Base-by-base conservation (phyloP, 2,888 invertebrate genomes). In the Atrina japonica region DNA sequence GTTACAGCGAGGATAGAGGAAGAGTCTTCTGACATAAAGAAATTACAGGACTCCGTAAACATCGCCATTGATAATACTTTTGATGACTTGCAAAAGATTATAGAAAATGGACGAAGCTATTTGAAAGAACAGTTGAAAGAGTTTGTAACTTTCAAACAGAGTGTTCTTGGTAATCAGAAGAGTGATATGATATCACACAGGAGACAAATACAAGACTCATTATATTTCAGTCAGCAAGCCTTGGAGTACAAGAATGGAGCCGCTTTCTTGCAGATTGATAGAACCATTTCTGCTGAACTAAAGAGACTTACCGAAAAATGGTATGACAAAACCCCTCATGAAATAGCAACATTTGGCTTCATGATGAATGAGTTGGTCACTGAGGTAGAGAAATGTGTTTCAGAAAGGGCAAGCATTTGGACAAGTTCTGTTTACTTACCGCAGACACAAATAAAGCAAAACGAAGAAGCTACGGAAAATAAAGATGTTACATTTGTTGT, bases 211-310 rank as follows among this genome's bases (percentile, higher is more conserved):
- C 21, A 52, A 6, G 67, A 72, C n/a, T 66, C 71, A 0, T 18
- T 61, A 16, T 49, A 63, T n/a, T 72, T 72, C 43, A 47, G 63
- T 25, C 63, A 67, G 21, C 71, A 72, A 11, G 61, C 71, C 21
- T 41, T 72, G 43, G 25, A 61, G 5, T 66, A 72, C 47, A 72
- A 55, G 18, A 72, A 72, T n/a, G 55, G 63, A 11, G 52, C 71
- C 0, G 71, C 71, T 16, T 67, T 72, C 40, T 56, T 72, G 5
- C 63, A 72, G 40, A 67, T 72, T 25, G 58, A 72, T 27, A 49
- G 50, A 30, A 64, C 64, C 11, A 63, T 72, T n/a, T 27, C 27
- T n/a, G 41, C 56, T 9, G 45, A 63, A 21, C 63, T 72, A 23
- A 30, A 64, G 14, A 16, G 29, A 11, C 53, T 72, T 9, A 58